These are phyloP conservation scores for Enteromius trimaculatus DNA, from an alignment of 2,797 vertebrate genomes.

Conservation along the genomic window DNA sequence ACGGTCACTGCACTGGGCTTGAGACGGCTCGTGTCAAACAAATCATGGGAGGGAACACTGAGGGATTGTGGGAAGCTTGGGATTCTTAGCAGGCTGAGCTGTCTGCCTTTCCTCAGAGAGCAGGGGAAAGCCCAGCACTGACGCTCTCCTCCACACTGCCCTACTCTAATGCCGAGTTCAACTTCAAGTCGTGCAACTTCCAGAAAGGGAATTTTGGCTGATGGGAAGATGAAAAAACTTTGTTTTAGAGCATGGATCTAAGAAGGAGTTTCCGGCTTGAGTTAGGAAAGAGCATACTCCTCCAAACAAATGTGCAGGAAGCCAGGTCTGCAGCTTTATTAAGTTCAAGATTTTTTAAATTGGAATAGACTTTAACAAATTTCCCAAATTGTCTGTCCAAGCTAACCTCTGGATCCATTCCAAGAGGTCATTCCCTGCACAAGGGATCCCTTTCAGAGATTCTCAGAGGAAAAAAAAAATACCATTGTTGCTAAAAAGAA, in stretches of 20 bases:
- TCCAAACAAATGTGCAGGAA: background rate
- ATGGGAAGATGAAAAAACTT: conserved; percentile 52
- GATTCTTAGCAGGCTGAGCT: conserved; percentile 69
- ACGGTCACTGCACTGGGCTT: conserved; percentile 70
- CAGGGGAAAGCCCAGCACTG: conserved; percentile 59
- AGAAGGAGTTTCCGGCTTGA: conserved; percentile 57
- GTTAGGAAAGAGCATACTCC: conserved; percentile 18
- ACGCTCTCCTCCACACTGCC: conserved; percentile 55
- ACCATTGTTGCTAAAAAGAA: conserved; percentile 63
- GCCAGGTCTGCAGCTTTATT: background rate
- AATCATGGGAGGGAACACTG: conserved; percentile 74
- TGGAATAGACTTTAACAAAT: conserved; percentile 16
- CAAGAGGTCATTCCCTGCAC: conserved; percentile 46
- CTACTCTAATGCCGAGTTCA: conserved; percentile 68
- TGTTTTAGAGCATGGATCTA: conserved; percentile 16
- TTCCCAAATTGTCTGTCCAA: conserved; percentile 16
- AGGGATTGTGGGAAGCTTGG: conserved; percentile 72
- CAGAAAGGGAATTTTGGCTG: conserved; percentile 73
- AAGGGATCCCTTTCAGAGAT: conserved; percentile 38
- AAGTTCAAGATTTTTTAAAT: background rate
- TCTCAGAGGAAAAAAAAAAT: conserved; percentile 49
- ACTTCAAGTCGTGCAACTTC: conserved; percentile 69
- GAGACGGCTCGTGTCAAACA: conserved; percentile 74
- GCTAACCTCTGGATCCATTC: conserved; percentile 45
- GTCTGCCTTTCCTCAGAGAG: conserved; percentile 80